phyloP scores from a whole-genome alignment of 2,888 invertebrate species.

The Palloptera scutellata region DNA sequence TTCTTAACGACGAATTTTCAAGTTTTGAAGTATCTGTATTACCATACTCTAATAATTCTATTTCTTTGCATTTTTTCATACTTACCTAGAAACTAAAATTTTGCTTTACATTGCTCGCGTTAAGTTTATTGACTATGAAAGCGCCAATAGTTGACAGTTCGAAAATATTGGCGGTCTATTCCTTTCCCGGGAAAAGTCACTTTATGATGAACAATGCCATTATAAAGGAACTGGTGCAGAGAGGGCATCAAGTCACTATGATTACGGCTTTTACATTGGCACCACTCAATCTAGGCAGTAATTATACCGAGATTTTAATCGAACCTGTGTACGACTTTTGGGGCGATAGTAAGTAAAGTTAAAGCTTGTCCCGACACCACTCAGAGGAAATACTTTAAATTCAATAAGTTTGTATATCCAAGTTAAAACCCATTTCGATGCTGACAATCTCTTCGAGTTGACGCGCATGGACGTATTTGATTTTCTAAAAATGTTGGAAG shows the following conservation, averaged over 20 bases:
- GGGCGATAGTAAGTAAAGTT: constrained; percentile 43
- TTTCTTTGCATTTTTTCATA: no score
- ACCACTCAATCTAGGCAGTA: constrained; percentile 49
- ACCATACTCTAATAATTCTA: no score
- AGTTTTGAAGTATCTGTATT: no score
- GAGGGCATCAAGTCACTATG: constrained; percentile 64
- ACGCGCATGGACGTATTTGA: constrained; percentile 48
- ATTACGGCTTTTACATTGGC: constrained; percentile 52
- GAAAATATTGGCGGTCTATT: constrained; percentile 64
- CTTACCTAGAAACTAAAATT: constrained; percentile 14
- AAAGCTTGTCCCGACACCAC: constrained; percentile 52
- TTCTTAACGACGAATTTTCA: no score
- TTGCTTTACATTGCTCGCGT: background rate
- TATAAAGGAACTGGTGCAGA: constrained; percentile 61
- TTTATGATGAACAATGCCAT: constrained; percentile 64
- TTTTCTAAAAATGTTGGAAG: constrained; percentile 55
- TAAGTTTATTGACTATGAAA: constrained; percentile 24
- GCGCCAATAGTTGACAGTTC: constrained; percentile 42
- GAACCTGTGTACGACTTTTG: constrained; percentile 60
- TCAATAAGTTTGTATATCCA: background rate
- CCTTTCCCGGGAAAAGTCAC: constrained; percentile 65
- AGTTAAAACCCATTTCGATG: constrained; percentile 41
- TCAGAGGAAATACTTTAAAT: constrained; percentile 36
- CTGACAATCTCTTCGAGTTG: constrained; percentile 55
- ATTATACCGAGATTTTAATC: constrained; percentile 61